Evolutionary conservation across 2,888 invertebrate genomes (phyloP), one percentile per base, ranked within the genome.

Genomic region (Microchrysa polita): DNA sequence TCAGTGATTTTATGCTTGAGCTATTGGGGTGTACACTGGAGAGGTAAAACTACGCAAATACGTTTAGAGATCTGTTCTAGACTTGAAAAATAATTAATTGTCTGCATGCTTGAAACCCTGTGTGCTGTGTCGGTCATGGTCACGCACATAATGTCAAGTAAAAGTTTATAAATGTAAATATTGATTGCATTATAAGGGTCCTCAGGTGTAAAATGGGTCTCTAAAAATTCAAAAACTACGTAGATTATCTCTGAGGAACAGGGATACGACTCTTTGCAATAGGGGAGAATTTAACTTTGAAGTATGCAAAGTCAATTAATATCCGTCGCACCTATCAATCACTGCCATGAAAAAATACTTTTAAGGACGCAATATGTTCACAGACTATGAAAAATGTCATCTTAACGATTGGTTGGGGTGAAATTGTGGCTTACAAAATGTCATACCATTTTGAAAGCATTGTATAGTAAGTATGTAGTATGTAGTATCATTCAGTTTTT

Each of bases 1-100:
- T 55, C 42, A 18, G 55, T 34, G 27, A 34, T 34, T 34, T 34
- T 18, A 69, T 67, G 53, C 16, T 53, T 67, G 14, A 27, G 18
- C 63, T 22, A n/a, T 1, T 14, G 23, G 12, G 22, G 40, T n/a
- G 9, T 18, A 34, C 27, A 7, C 7, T 2, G 27, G 2, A 34
- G 27, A 5, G 2, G 27, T 34, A 34, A 34, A 34, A 34, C 2
- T 5, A 34, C 2, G 7, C 27, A 22, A 44, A 23, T 12, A 44
- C 10, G 48, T 65, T 16, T 48, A 10, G 14, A 18, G n/a, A 57
- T 18, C 55, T 55, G 57, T 18, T n/a, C 55, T 9, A 53, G 53
- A 16, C 18, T 55, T 69, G n/a, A 52, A 5, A 14, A 18, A 69
- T 69, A 57, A 69, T 69, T 69, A 69, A 69, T 69, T 69, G 57